Base-by-base conservation (phyloP, 2,888 invertebrate genomes). In the Drosophila greeni region DNA sequence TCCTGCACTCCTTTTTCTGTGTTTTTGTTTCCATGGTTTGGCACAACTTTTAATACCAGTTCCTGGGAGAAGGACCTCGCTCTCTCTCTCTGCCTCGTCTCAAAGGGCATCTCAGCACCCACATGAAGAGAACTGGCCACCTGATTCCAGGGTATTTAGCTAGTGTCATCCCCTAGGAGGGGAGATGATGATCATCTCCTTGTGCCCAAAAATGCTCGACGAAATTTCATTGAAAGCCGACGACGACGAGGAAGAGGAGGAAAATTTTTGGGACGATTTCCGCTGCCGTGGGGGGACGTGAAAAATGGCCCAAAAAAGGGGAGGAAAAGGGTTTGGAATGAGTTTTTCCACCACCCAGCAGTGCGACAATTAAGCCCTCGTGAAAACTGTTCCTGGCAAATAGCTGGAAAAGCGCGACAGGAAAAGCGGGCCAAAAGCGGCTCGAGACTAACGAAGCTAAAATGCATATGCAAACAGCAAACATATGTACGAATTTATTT, bases 401-500 rank as follows among this genome's bases (percentile, higher is more conserved):
- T 47, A 42, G 69, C 53, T 56, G 66, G 45, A 18, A 45, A 45
- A 45, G 43, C 42, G 24, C 16, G 33, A 24, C 37, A 58, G 76
- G 55, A 62, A 68, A 66, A 8, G 34, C 23, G 40, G 18, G 20
- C 12, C 20, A 16, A 48, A 34, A 42, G 34, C 59, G 52, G 59
- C 75, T 65, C 65, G n/a, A 64, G 71, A 72, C 78, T 83, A 83
- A 75, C 81, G 78, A 81, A 81, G 78, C 84, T 70, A 77, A 77
- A 83, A 83, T 75, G 75, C 75, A 72, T 31, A 47, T 72, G 78
- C 76, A 74, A 76, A 82, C 74, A 67, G 75, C 65, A 66, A 68
- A 64, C 72, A 77, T 67, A 29, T 18, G 8, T 2, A 2, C 1
- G 14, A 31, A 20, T 29, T 47, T 47, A 31, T 47, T 29, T 20